Evolutionary conservation across 1,140 invertebrate species (phyloP).

Genomic region (Rhagoletis pomonella): DNA sequence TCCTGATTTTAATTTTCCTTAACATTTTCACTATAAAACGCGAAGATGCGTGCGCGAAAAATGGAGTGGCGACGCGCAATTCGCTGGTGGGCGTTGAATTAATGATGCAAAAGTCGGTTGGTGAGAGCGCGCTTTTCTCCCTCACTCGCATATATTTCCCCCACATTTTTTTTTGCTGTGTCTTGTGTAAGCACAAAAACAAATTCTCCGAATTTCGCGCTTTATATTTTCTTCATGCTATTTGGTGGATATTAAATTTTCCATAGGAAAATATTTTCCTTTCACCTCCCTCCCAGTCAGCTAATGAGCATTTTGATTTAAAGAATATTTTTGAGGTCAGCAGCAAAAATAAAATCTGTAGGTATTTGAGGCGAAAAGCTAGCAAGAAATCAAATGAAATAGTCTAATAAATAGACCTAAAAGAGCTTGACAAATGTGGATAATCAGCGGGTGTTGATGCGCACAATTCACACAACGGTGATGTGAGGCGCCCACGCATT

Average conservation of each 20-base stretch:
- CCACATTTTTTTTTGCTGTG: neutral
- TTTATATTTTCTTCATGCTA: too few species aligned
- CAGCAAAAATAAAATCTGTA: neutral
- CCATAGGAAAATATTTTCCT: too few species aligned
- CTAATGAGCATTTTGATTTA: neutral
- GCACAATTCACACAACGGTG: neutral
- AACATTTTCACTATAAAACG: neutral
- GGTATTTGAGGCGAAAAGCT: neutral
- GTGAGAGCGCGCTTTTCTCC: neutral
- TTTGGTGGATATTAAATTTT: too few species aligned
- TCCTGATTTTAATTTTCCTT: conserved; percentile 22
- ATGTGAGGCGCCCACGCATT: neutral
- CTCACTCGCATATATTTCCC: neutral
- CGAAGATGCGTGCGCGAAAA: conserved; percentile 8
- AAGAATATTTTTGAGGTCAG: conserved; percentile 8
- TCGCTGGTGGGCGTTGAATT: conserved; percentile 2
- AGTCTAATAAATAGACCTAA: conserved; percentile 33
- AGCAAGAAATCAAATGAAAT: conserved; percentile 14
- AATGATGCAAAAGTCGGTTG: neutral
- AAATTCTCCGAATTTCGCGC: neutral
- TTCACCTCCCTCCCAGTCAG: neutral
- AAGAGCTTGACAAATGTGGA: conserved; percentile 17
- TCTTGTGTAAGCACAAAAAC: neutral
- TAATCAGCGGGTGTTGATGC: conserved; percentile 33
- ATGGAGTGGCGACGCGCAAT: neutral